A percentile compares a stretch with the other conserved stretches of the same genome.
phyloP scores from a whole-genome alignment of 2,113 vertebrate genomes.

The Delphinapterus leucas region DNA sequence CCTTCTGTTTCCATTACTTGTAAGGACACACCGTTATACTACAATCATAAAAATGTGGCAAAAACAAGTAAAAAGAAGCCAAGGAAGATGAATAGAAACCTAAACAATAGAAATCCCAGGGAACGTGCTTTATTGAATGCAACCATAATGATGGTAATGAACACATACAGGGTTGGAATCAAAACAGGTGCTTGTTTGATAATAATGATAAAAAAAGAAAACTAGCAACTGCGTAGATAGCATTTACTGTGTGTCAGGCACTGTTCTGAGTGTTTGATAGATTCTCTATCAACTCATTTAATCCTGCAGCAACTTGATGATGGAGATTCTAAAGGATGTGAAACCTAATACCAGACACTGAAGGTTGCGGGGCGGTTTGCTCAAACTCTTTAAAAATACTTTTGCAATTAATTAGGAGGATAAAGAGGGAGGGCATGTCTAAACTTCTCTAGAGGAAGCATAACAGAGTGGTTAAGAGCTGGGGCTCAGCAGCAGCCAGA shows the following conservation, averaged over 20 bases:
- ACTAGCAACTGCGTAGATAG: neutral
- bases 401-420: neutral
- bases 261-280: neutral
- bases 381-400: neutral
- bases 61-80: neutral
- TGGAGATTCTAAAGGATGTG: neutral
- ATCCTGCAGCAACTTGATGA: neutral
- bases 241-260: neutral
- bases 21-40: neutral
- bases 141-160: neutral
- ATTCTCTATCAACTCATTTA: neutral
- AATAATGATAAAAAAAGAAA: constrained; percentile 13
- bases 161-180: neutral
- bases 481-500: neutral
- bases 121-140: neutral
- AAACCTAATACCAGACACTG: neutral
- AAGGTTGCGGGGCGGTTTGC: neutral
- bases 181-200: constrained; percentile 3
- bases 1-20: neutral
- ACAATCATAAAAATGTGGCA: neutral
- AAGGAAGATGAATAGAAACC: neutral
- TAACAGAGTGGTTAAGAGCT: neutral
- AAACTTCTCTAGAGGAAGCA: neutral
- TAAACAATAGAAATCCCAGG: neutral
- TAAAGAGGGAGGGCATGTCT: neutral